phyloP scores from a whole-genome alignment of 2,888 invertebrate species.

The Agrypnus murinus region DNA sequence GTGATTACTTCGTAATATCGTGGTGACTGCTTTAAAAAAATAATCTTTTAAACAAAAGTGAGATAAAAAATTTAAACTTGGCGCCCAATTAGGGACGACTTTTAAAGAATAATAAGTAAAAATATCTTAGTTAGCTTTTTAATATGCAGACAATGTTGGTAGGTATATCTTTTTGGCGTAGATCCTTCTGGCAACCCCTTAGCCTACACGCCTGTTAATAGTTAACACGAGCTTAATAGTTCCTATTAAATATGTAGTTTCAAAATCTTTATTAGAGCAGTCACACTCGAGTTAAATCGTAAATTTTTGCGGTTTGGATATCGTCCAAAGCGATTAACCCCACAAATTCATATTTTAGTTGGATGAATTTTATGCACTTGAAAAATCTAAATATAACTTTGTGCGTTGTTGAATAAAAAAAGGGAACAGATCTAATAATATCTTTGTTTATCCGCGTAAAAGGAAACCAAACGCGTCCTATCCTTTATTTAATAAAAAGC shows the following conservation, averaged over 20 bases:
- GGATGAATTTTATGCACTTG: conserved; percentile 35
- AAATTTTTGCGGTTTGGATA: conserved; percentile 22
- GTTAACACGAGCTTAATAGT: too few species aligned
- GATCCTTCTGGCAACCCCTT: too few species aligned
- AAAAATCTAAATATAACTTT: conserved; percentile 1
- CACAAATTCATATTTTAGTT: conserved; percentile 21
- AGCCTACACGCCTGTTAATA: too few species aligned
- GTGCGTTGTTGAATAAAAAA: conserved; percentile 1
- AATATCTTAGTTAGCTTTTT: too few species aligned
- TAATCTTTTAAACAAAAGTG: not conserved
- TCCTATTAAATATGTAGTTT: too few species aligned
- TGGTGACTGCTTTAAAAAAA: not conserved
- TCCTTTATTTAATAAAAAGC: not conserved
- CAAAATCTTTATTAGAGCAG: too few species aligned
- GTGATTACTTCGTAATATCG: not conserved
- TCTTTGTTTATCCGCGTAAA: conserved; percentile 16
- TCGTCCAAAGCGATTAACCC: conserved; percentile 29
- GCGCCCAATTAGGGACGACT: too few species aligned
- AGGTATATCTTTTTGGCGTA: too few species aligned
- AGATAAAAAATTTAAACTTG: not conserved
- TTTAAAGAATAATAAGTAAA: too few species aligned
- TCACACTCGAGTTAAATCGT: not conserved
- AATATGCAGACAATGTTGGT: too few species aligned
- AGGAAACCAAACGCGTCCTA: conserved; percentile 26
- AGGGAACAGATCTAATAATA: not conserved